phyloP scores from a whole-genome alignment of 2,113 vertebrate species.

The Hippocampus mohnikei region DNA sequence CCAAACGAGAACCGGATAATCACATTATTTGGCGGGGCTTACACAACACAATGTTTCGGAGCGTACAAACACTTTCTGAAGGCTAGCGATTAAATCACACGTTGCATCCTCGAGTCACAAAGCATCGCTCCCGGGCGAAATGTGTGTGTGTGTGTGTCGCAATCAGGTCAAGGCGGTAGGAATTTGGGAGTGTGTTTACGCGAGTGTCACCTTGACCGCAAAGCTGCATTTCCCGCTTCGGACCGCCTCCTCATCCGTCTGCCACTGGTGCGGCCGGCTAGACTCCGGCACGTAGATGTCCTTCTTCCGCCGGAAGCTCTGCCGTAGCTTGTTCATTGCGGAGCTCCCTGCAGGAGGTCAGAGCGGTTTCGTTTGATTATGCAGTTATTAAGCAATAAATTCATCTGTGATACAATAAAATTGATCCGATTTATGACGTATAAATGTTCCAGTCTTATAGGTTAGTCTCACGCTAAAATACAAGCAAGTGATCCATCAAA shows the following conservation, averaged over 20 bases:
- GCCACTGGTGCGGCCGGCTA: conserved; percentile 98
- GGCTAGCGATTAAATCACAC: conserved; percentile 50
- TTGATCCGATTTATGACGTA: too few species aligned
- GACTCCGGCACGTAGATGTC: conserved; percentile 97
- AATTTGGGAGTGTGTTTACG: conserved; percentile 6
- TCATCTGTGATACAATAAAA: too few species aligned
- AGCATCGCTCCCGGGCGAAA: conserved; percentile 19
- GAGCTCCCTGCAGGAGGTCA: conserved; percentile 67
- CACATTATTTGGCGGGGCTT: background rate
- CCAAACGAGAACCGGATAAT: background rate
- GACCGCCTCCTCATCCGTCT: conserved; percentile 97
- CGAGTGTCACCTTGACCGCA: conserved; percentile 88
- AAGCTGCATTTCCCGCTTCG: conserved; percentile 97
- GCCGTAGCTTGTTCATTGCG: conserved; percentile 98
- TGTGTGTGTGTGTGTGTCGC: background rate
- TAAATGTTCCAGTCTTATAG: too few species aligned
- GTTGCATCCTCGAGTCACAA: conserved; percentile 3
- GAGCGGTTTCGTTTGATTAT: background rate
- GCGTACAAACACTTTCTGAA: conserved; percentile 13
- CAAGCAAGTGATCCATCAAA: too few species aligned
- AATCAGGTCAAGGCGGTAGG: conserved; percentile 6
- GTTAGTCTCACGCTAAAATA: too few species aligned
- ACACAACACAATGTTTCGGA: background rate
- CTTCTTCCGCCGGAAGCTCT: conserved; percentile 99
- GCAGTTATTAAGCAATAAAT: too few species aligned